These are phyloP conservation scores for Lampris incognitus DNA, from an alignment of 2,113 vertebrate genomes.

Conservation along the genomic window DNA sequence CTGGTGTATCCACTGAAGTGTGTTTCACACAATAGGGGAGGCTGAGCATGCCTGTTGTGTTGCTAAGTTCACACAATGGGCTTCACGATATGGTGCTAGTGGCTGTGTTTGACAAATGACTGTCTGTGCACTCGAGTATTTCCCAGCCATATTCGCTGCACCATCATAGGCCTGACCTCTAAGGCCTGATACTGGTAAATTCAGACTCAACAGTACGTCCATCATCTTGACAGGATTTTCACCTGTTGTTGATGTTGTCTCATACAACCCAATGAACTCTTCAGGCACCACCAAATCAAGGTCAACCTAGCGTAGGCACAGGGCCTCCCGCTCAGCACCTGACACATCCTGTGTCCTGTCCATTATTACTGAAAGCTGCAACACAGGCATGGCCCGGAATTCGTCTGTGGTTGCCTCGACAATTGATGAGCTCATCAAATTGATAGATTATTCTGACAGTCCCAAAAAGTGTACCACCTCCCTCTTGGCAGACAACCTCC, in stretches of 20 bases:
- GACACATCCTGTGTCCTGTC: slow-evolving; percentile 21
- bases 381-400: no score
- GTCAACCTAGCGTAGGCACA: slow-evolving; percentile 31
- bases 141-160: neutral
- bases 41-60: no score
- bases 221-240: slow-evolving; percentile 25
- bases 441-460: slow-evolving; percentile 22
- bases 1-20: no score
- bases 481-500: slow-evolving; percentile 37
- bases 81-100: neutral
- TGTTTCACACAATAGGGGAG: no score
- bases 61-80: no score
- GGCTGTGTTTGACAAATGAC: no score
- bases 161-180: slow-evolving; percentile 18
- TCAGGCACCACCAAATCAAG: slow-evolving; percentile 23
- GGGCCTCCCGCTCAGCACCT: slow-evolving; percentile 22
- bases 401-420: no score
- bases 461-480: slow-evolving; percentile 14
- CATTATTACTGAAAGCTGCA: slow-evolving; percentile 26
- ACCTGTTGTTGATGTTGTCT: slow-evolving; percentile 31
- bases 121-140: no score
- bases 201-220: slow-evolving; percentile 19
- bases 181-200: slow-evolving; percentile 22
- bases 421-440: neutral
- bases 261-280: slow-evolving; percentile 29